Percentiles rank a stretch among this genome's conserved stretches.
phyloP scores from a whole-genome alignment of 2,888 invertebrate genomes.

The Nemotelus pantherinus region DNA sequence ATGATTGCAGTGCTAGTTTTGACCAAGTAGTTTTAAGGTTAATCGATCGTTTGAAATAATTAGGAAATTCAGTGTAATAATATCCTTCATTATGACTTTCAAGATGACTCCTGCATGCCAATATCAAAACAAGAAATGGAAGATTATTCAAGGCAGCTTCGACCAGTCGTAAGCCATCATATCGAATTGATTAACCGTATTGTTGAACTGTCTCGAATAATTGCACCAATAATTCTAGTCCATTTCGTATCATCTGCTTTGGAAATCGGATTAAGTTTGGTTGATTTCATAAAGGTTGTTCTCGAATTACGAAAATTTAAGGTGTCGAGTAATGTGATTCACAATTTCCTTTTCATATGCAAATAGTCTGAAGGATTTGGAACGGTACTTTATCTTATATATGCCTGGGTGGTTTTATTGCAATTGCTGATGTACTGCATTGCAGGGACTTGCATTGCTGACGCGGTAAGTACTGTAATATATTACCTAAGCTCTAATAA shows the following conservation, averaged over 20 bases:
- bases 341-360: neutral
- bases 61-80: neutral
- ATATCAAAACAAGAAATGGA: constrained; percentile 19
- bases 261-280: constrained; percentile 60
- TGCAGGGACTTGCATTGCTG: constrained; percentile 7
- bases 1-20: neutral
- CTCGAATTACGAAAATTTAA: neutral
- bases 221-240: constrained; percentile 57
- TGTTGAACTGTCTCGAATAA: constrained; percentile 1
- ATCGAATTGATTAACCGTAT: constrained; percentile 19
- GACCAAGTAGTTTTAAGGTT: neutral
- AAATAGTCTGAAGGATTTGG: constrained; percentile 15
- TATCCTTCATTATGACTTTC: neutral
- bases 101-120: neutral
- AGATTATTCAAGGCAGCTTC: constrained; percentile 2
- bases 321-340: neutral
- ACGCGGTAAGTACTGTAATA: constrained; percentile 11
- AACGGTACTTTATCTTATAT: constrained; percentile 27
- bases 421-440: constrained; percentile 27
- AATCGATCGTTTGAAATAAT: neutral
- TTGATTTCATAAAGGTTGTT: constrained; percentile 62
- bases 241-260: constrained; percentile 62
- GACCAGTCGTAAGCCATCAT: neutral
- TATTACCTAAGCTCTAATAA: neutral
- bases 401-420: constrained; percentile 13